Base-by-base conservation (phyloP, 2,888 invertebrate genomes). In the Tortrix viridana region DNA sequence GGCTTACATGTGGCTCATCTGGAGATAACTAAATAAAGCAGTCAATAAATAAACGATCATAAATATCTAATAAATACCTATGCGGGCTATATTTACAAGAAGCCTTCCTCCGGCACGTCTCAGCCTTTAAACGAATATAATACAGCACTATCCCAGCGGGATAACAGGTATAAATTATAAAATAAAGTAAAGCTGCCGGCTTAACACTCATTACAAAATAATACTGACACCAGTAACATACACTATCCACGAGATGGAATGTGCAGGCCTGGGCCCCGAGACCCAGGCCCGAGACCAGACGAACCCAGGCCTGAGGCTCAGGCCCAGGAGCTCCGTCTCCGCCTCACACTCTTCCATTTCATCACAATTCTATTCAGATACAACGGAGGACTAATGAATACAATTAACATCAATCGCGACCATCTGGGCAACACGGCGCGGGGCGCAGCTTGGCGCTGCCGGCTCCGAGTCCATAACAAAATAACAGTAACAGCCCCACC, bases 31-130 rank as follows among this genome's bases (percentile, higher is more conserved):
- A 90, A 89, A 89, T 87, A 87, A 89, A 90, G 92, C 92, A 89
- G 92, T 92, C 92, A 92, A 92, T 92, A 92, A 92, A 92, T 92
- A 92, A 92, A 92, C 86, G 82, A 91, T 92, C 87, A 92, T 92
- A 92, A 92, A 92, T 92, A 92, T 92, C 91, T 92, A 92, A 92
- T 92, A 92, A 92, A 92, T 92, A 92, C 92, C 92, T 92, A 92
- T 87, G 81, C 72, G 77, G 88, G 88, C 90, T 89, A 92, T 92
- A 92, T 92, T 87, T 92, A 92, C 92, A 92, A 84, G 86, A 88
- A 88, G 88, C 89, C 89, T 84, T 86, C 81, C 81, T 75, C 81
- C 75, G 90, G 85, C 88, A 85, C 84, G 78, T 84, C 79, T 88
- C 86, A 86, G 89, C 88, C 91, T 86, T 89, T 85, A 83, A 88